Percentiles rank a stretch among this genome's conserved stretches.
phyloP scores from a whole-genome alignment of 1,140 invertebrate genomes.

The Sweltsa coloradensis region DNA sequence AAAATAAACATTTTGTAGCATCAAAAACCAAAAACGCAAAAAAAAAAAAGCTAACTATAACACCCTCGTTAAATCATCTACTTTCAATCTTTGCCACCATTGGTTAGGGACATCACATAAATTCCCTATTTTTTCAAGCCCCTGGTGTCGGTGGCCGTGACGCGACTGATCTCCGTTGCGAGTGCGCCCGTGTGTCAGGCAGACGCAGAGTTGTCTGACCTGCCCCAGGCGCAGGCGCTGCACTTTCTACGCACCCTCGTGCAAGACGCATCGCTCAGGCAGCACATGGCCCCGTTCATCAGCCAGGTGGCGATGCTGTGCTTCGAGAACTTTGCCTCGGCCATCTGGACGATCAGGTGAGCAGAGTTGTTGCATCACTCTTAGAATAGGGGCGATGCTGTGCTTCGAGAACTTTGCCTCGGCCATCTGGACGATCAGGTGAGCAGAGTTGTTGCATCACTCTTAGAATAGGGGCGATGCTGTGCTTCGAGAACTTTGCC shows the following conservation, averaged over 20 bases:
- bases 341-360: constrained; percentile 40
- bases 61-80: no score
- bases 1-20: no score
- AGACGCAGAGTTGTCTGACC: constrained; percentile 17
- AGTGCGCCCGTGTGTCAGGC: background rate
- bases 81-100: no score
- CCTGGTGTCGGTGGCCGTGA: background rate
- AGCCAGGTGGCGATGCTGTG: constrained; percentile 33
- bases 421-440: constrained; percentile 40
- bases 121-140: constrained; percentile 2
- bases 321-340: constrained; percentile 36
- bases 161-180: background rate
- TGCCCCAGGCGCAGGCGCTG: constrained; percentile 32
- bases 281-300: constrained; percentile 31
- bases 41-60: no score
- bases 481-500: constrained; percentile 36
- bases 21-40: no score
- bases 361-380: background rate
- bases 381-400: constrained; percentile 29
- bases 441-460: constrained; percentile 6
- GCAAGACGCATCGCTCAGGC: constrained; percentile 35
- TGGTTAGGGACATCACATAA: no score
- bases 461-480: constrained; percentile 30
- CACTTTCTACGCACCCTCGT: constrained; percentile 40
- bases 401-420: constrained; percentile 38